These are phyloP conservation scores for Hippocampus barbouri DNA, from an alignment of 2,113 vertebrate genomes.

Conservation along the genomic window DNA sequence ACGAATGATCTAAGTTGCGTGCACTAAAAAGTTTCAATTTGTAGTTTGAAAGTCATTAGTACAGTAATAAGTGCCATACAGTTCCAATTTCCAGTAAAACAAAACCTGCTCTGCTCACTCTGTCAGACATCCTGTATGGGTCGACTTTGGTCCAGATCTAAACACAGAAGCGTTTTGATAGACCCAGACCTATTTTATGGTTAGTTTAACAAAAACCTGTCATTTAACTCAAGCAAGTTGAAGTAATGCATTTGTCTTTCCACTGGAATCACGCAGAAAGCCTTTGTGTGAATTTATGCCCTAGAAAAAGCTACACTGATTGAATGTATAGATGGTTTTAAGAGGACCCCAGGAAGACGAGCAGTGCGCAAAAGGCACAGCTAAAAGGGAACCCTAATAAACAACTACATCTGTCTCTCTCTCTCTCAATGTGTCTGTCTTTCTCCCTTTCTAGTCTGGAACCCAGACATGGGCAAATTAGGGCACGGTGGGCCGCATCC, in stretches of 20 bases:
- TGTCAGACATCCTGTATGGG: not conserved
- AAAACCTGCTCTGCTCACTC: not conserved
- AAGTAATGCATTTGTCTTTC: not conserved
- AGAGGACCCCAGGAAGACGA: too few relatives aligned
- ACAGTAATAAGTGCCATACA: conserved; percentile 14
- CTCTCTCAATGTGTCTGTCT: too few relatives aligned
- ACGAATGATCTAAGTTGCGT: conserved; percentile 19
- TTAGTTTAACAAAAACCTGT: not conserved
- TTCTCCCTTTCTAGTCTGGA: too few relatives aligned
- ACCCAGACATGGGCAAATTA: too few relatives aligned
- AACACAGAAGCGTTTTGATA: not conserved
- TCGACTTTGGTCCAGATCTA: not conserved
- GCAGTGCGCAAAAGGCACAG: too few relatives aligned
- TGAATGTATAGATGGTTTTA: too few relatives aligned
- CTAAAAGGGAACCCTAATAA: too few relatives aligned
- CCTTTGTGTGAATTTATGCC: not conserved
- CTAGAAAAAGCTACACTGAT: too few relatives aligned
- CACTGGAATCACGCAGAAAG: not conserved
- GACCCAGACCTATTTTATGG: not conserved
- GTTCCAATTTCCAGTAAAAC: conserved; percentile 6
- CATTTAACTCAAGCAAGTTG: not conserved
- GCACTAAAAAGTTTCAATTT: conserved; percentile 10
- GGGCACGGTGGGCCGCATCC: too few relatives aligned
- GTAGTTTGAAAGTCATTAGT: not conserved
- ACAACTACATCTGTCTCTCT: too few relatives aligned